A percentile compares a stretch with the other conserved stretches of the same genome.
These are phyloP conservation scores for Atherix ibis DNA, from an alignment of 2,888 invertebrate species.

Conservation along the genomic window DNA sequence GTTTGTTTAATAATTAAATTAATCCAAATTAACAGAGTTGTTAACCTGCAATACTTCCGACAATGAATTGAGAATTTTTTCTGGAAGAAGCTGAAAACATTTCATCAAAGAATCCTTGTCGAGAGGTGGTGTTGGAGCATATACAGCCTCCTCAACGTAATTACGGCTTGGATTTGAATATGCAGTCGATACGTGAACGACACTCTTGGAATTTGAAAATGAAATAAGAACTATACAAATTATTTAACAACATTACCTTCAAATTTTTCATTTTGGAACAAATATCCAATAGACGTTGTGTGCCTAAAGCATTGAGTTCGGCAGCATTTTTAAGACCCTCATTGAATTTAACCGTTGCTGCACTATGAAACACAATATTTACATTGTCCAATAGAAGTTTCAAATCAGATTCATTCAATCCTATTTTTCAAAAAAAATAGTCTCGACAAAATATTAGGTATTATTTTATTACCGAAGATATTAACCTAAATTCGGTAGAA, in stretches of 20 bases:
- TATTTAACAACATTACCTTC: conserved; percentile 33
- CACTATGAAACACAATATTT: conserved; percentile 83
- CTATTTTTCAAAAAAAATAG: conserved; percentile 13
- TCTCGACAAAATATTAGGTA: not conserved
- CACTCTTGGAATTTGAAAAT: conserved; percentile 35
- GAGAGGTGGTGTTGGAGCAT: conserved; percentile 44
- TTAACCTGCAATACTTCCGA: conserved; percentile 40
- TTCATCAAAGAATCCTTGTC: conserved; percentile 46
- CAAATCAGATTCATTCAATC: conserved; percentile 50
- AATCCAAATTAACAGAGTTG: not conserved
- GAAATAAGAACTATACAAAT: not conserved
- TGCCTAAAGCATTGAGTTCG: conserved; percentile 78
- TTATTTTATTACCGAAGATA: not conserved
- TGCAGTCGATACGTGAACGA: conserved; percentile 89
- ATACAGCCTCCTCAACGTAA: conserved; percentile 69
- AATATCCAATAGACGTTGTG: conserved; percentile 65
- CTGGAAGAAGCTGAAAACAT: conserved; percentile 44
- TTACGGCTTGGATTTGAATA: conserved; percentile 83
- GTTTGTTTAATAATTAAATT: no score
- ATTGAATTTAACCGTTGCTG: conserved; percentile 89
- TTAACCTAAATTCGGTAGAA: conserved; percentile 43
- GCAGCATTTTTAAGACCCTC: conserved; percentile 79
- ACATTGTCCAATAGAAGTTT: conserved; percentile 46
- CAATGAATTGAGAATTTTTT: conserved; percentile 42
- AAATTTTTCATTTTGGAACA: conserved; percentile 67